A percentile compares a stretch with the other conserved stretches of the same genome.
phyloP scores from a whole-genome alignment of 1,140 invertebrate species.

The Augochlora pura region DNA sequence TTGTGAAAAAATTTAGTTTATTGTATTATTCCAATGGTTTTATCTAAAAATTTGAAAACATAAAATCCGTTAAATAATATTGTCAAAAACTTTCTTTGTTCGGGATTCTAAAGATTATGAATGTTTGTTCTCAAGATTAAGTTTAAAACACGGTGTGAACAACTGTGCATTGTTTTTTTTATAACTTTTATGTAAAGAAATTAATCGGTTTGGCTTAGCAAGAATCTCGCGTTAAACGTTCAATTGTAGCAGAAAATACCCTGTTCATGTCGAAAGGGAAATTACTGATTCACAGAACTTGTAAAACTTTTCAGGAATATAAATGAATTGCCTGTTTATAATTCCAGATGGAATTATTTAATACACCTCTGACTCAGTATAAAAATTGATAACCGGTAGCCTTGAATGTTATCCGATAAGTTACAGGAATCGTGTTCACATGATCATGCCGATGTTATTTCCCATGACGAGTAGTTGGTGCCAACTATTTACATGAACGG shows the following conservation, averaged over 20 bases:
- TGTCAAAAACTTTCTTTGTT: no score
- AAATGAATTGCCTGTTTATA: not conserved
- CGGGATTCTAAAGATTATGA: no score
- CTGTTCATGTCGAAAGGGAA: not conserved
- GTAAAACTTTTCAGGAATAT: not conserved
- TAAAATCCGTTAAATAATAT: no score
- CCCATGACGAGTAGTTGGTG: not conserved
- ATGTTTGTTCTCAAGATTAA: no score
- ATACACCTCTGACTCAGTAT: not conserved
- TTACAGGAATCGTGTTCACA: not conserved
- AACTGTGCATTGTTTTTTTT: no score
- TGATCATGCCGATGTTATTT: not conserved
- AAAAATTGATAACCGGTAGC: not conserved
- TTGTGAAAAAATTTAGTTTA: no score
- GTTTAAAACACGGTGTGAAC: no score
- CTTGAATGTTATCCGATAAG: slow-evolving; percentile 1
- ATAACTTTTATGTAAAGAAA: no score
- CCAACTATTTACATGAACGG: not conserved
- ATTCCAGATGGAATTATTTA: not conserved
- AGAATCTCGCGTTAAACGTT: no score
- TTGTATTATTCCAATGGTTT: no score
- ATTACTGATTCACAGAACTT: not conserved
- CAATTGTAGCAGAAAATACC: not conserved
- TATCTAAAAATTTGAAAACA: no score
- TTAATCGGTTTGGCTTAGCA: no score